Base-by-base conservation (phyloP, 2,797 vertebrate genomes). In the Spondyliosoma cantharus region DNA sequence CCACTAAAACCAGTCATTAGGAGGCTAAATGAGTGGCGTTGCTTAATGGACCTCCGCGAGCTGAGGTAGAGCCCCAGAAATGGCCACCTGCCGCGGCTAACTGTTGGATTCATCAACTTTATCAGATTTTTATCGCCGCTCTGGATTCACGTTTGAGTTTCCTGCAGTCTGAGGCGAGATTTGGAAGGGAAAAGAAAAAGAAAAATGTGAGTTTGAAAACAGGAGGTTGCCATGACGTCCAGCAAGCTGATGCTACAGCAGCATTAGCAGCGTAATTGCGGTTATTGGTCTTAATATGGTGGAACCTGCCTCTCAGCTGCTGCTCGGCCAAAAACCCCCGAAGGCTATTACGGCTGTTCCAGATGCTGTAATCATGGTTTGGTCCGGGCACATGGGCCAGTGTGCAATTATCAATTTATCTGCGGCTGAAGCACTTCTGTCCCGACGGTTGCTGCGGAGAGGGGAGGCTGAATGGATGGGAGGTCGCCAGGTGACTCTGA, bases 1-100 rank as follows among this genome's bases (percentile, higher is more conserved):
- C 83, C 80, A 86, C 74, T 89, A 89, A 89, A 93, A 91, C 80
- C 89, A 83, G 54, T 87, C 87, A 86, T 92, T 90, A 93, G 64
- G 49, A 48, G 61, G 78, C 83, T 84, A 85, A 94, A 93, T 86
- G 87, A 90, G 82, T 82, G 79, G 77, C 60, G 45, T 56, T 64
- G 80, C 57, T 86, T 94, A 92, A 94, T 90, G 81, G 85, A 84
- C 76, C 93, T 2, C 12, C 60, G 59, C 63, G 62, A 76, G 79
- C 84, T 87, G 79, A 83, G 78, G 76, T 74, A 86, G 81, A 90
- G 74, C 70, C 64, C 63, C 42, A 68, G 73, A 87, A 90, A 90
- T 86, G 85, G 81, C 74, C 78, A 74, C 85, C 76, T 81, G 87
- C 74, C 83, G 83, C 69, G 45, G 75, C 58, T 81, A 88, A 86